phyloP scores from a whole-genome alignment of 2,797 vertebrate species.

The Neopelma chrysocephalum region DNA sequence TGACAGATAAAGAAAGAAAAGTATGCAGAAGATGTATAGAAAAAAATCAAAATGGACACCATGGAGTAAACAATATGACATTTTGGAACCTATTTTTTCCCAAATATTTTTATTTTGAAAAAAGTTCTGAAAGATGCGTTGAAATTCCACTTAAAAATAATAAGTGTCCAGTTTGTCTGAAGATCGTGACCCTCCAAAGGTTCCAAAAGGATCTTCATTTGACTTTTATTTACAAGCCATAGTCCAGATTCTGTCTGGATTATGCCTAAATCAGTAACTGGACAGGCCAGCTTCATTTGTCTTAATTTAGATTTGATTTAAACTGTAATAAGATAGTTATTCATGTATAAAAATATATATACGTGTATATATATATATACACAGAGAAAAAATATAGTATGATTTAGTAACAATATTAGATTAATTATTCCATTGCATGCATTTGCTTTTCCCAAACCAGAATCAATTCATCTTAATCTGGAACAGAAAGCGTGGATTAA shows the following conservation, averaged over 20 bases:
- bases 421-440: neutral
- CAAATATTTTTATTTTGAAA: neutral
- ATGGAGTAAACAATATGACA: neutral
- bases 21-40: neutral
- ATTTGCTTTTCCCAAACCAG: neutral
- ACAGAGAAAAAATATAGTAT: neutral
- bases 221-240: neutral
- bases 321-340: neutral
- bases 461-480: neutral
- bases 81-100: neutral
- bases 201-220: neutral
- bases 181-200: neutral
- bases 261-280: neutral
- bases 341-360: accelerated
- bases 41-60: neutral
- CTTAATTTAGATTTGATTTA: neutral
- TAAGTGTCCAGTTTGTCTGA: neutral
- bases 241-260: neutral
- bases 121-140: neutral
- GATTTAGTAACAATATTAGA: neutral
- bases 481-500: neutral
- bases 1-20: neutral
- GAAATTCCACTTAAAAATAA: neutral
- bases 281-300: neutral
- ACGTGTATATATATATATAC: no score